Conservation (phyloP, 2,797 vertebrate species). For the Catharus ustulatus region DNA sequence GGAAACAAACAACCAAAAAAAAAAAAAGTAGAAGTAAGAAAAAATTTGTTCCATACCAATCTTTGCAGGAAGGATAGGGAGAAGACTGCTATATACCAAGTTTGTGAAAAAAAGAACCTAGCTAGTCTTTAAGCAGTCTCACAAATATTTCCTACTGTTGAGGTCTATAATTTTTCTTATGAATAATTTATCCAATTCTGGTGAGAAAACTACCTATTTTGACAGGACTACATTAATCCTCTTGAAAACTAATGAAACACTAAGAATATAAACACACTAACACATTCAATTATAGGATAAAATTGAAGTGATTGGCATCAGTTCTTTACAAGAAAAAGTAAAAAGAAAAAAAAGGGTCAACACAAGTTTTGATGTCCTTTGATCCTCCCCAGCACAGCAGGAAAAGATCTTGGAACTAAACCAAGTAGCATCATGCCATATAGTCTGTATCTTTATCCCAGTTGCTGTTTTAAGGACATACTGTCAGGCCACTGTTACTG, state of each 20-base stretch:
- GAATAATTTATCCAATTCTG: slow-evolving; percentile 35
- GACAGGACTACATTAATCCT: slow-evolving; percentile 6
- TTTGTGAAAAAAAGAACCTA: slow-evolving; percentile 13
- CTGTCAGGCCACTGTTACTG: neutral
- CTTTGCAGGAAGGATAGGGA: neutral
- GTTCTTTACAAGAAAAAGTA: neutral
- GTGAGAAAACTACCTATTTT: slow-evolving; percentile 26
- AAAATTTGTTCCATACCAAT: neutral
- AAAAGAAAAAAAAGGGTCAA: neutral
- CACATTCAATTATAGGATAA: neutral
- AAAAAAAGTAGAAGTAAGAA: neutral
- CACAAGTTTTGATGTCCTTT: neutral
- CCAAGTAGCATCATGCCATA: neutral
- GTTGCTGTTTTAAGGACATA: neutral
- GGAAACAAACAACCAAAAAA: neutral
- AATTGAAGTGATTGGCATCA: neutral
- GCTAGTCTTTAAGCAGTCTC: slow-evolving; percentile 24
- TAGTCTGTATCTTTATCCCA: neutral
- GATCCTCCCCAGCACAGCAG: neutral
- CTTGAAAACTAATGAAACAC: slow-evolving; percentile 37
- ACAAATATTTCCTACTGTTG: slow-evolving; percentile 47
- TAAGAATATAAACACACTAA: slow-evolving; percentile 11
- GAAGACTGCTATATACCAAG: neutral
- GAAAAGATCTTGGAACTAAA: neutral
- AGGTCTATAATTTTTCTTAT: slow-evolving; percentile 24